Evolutionary conservation across 2,797 vertebrate genomes (phyloP), one percentile per base, ranked within the genome.

Genomic region (Acanthornis magna): DNA sequence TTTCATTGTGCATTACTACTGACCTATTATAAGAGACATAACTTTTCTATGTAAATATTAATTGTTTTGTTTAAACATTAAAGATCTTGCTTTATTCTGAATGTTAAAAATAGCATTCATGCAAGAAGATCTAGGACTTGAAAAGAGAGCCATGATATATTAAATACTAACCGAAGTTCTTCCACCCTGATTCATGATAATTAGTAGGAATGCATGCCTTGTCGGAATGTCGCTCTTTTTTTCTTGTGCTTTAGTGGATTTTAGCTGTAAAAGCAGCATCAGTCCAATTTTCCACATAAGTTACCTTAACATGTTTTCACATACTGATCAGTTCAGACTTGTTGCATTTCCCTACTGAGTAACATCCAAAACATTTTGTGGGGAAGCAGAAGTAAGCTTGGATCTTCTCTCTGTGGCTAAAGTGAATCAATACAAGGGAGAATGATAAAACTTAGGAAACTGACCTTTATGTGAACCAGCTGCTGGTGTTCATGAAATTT

Each of bases 11-110:
- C 81, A 38, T 96, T 97, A 94, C 92, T 97, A 78, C 85, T 94
- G 90, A 91, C 87, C 93, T 96, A 85, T 82, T 97, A 96, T 93
- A 94, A 96, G 93, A 96, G 97, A 96, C 70, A 70, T 81, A 97
- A 95, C 85, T 96, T 97, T 96, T 96, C 80, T 84, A 67, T 89
- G 92, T 97, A 97, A 97, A 97, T 97, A 96, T 94, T 96, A 97
- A 96, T 95, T 55, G 66, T 94, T 97, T 97, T 97, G 88, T 94
- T 97, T 95, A 96, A 97, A 93, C 87, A 94, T 95, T 86, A 87
- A 96, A 97, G 89, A 85, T 93, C 87, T 95, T 94, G 54, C 55
- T 96, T 96, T 96, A 95, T 97, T 96, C 91, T 96, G 89, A 95
- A 96, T 94, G 85, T 92, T 97, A 95, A 95, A 50, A 50, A 55